These are phyloP conservation scores for Phragmatobia fuliginosa DNA, from an alignment of 2,888 invertebrate genomes.

Conservation along the genomic window DNA sequence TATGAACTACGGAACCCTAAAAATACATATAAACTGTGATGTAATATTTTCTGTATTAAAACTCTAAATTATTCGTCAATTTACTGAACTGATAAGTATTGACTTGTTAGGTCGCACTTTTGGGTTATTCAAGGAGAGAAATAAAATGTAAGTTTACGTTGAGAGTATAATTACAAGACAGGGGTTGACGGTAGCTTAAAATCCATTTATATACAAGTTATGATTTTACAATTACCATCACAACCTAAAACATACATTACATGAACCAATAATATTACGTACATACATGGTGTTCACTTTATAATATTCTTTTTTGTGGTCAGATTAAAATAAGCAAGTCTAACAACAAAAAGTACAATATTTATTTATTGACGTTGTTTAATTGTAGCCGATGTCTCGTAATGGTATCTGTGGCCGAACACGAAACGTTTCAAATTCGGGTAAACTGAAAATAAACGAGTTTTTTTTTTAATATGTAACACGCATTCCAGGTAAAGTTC, in stretches of 20 bases:
- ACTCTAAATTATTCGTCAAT: too few relatives aligned
- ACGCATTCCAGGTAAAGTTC: not conserved
- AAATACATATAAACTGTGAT: not conserved
- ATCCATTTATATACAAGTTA: too few relatives aligned
- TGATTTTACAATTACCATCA: too few relatives aligned
- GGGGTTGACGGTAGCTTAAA: too few relatives aligned
- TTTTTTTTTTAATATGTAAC: not conserved
- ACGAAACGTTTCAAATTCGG: not conserved
- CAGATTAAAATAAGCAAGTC: not conserved
- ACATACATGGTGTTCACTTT: not conserved
- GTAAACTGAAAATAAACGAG: not conserved
- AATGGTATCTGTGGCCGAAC: slow-evolving; percentile 10
- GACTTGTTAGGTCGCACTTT: too few relatives aligned
- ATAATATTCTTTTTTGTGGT: not conserved
- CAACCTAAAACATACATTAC: too few relatives aligned
- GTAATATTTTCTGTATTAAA: not conserved
- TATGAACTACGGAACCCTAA: too few relatives aligned
- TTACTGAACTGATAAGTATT: too few relatives aligned
- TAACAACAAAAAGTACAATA: not conserved
- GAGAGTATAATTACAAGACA: too few relatives aligned
- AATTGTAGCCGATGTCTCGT: not conserved
- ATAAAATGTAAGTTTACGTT: too few relatives aligned
- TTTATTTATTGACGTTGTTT: not conserved
- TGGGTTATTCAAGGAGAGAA: too few relatives aligned
- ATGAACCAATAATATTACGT: not conserved